phyloP scores from a whole-genome alignment of 2,888 invertebrate genomes.

The Archips xylosteana region DNA sequence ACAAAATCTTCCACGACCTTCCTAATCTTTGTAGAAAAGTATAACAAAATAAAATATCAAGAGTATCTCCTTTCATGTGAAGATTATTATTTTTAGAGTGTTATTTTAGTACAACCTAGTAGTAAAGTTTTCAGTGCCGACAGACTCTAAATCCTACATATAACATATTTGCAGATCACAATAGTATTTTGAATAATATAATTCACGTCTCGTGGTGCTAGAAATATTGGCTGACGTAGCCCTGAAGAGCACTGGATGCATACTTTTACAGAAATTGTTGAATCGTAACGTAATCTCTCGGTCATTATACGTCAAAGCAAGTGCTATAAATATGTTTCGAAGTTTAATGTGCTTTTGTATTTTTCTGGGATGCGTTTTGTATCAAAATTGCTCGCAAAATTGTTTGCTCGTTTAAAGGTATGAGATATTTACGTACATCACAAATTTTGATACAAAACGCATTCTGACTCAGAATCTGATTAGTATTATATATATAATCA shows the following conservation, averaged over 20 bases:
- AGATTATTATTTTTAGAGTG: too few species aligned
- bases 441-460: too few species aligned
- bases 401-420: too few species aligned
- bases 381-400: too few species aligned
- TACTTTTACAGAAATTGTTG: slow-evolving; percentile 6
- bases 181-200: slow-evolving; percentile 29
- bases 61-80: too few species aligned
- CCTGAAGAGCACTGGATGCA: slow-evolving; percentile 13
- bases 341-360: not conserved
- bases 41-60: too few species aligned
- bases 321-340: not conserved
- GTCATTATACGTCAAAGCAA: not conserved
- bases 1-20: too few species aligned
- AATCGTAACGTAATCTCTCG: not conserved
- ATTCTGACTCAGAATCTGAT: too few species aligned
- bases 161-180: slow-evolving; percentile 24
- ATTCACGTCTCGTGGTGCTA: slow-evolving; percentile 17
- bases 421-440: too few species aligned
- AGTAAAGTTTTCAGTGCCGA: not conserved
- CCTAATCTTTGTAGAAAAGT: too few species aligned
- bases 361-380: not conserved
- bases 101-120: too few species aligned
- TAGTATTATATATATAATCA: too few species aligned
- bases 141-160: slow-evolving; percentile 24
- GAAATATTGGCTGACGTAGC: slow-evolving; percentile 17